phyloP scores from a whole-genome alignment of 2,113 vertebrate species.

The Butorides virescens region DNA sequence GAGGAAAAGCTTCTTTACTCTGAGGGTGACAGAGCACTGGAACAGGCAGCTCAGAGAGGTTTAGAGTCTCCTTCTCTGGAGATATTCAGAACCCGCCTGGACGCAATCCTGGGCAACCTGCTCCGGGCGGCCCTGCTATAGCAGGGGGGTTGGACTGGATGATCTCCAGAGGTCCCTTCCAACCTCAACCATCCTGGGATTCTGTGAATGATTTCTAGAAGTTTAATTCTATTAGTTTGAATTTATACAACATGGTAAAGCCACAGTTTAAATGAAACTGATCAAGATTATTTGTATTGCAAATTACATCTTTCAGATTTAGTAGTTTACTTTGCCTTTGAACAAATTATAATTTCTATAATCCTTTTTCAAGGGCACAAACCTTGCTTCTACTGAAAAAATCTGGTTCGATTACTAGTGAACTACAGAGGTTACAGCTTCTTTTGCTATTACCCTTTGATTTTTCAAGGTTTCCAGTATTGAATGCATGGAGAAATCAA shows the following conservation, averaged over 20 bases:
- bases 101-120: too few relatives aligned
- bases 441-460: slow-evolving; percentile 10
- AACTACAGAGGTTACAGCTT: slow-evolving; percentile 14
- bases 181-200: too few relatives aligned
- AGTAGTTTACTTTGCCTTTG: background rate
- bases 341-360: slow-evolving; percentile 6
- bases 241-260: background rate
- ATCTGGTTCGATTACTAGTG: background rate
- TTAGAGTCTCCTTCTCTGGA: too few relatives aligned
- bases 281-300: background rate
- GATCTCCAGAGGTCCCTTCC: too few relatives aligned
- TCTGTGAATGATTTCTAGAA: background rate
- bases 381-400: background rate
- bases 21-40: too few relatives aligned
- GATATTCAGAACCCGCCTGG: too few relatives aligned
- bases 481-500: slow-evolving; percentile 9
- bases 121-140: too few relatives aligned
- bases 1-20: too few relatives aligned
- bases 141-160: too few relatives aligned
- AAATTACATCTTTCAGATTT: background rate
- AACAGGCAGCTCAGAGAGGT: too few relatives aligned
- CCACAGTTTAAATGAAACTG: background rate
- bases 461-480: slow-evolving; percentile 51
- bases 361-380: background rate
- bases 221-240: background rate